phyloP scores from a whole-genome alignment of 2,797 vertebrate genomes.

The Cryptoprocta ferox region DNA sequence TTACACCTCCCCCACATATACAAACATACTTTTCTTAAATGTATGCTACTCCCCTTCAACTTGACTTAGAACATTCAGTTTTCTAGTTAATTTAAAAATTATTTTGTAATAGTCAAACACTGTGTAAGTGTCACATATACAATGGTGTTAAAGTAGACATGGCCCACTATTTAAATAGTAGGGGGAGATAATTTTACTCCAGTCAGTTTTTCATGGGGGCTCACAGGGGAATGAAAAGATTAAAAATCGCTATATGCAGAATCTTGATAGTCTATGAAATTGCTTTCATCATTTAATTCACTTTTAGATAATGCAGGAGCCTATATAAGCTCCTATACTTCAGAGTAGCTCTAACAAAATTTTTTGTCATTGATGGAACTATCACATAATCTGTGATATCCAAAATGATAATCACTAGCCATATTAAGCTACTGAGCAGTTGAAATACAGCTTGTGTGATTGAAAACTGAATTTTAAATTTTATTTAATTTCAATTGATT shows the following conservation, averaged over 20 bases:
- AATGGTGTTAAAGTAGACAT: not conserved
- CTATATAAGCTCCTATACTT: not conserved
- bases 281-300: not conserved
- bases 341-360: not conserved
- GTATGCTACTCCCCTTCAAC: not conserved
- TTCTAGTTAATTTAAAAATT: not conserved
- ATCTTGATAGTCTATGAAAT: not conserved
- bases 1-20: no score
- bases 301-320: not conserved
- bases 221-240: not conserved
- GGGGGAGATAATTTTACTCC: not conserved
- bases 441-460: not conserved
- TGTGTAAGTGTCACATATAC: not conserved
- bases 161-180: not conserved
- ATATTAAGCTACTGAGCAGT: not conserved
- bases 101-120: not conserved
- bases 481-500: not conserved
- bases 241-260: not conserved
- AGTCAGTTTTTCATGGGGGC: not conserved
- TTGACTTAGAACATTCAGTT: not conserved
- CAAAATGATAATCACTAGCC: not conserved
- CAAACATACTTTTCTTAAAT: not conserved
- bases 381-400: not conserved
- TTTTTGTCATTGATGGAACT: not conserved
- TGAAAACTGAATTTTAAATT: not conserved